Evolutionary conservation across 2,113 vertebrate genomes (phyloP), one percentile per base, ranked within the genome.

Genomic region (Suncus etruscus): DNA sequence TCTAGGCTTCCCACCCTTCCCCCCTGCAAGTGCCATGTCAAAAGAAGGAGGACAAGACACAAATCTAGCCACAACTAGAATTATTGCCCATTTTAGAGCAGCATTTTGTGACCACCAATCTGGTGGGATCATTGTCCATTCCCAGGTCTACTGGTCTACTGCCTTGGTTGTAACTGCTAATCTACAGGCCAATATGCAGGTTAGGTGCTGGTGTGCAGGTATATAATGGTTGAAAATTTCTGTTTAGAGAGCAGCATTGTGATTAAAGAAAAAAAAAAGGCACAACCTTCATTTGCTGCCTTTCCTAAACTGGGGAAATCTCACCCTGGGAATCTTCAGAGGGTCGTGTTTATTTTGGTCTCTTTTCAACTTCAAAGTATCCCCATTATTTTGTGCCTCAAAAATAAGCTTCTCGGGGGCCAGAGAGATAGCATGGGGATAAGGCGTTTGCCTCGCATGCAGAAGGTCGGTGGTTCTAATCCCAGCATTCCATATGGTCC

Each of bases 21-120:
- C 4, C 47, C 45, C 61, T 88, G 63, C 72, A 86, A n/a, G 54
- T 79, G 61, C 68, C 39, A 29, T 93, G 47, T 79, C 65, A 16
- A 32, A 22, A 68, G n/a, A 69, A 8, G 54, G 63, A 86, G 61
- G 15, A 11, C 51, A 78, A 70, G 27, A 15, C 24, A 51, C 14
- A 61, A 24, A 58, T 15, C 68, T 24, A 83, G 72, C 11, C 11
- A 27, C 7, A n/a, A 15, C 11, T 65, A 47, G 6, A 14, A 1
- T 10, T 76, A 1, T 7, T 24, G 61, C 5, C 58, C 24, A 63
- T 3, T 12, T 20, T 16, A 39, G 68, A 69, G 51, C 18, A 39
- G 3, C 0, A 11, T 9, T 0, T 31, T 79, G 15, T 2, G 31
- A 48, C 45, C 39, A 45, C 61, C 66, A 47, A 86, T 16, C 1